Percentiles rank a stretch among this genome's conserved stretches.
Evolutionary conservation across 2,113 vertebrate genomes (phyloP).

Genomic region (crab-eating macaque (Macaca fascicularis)): DNA sequence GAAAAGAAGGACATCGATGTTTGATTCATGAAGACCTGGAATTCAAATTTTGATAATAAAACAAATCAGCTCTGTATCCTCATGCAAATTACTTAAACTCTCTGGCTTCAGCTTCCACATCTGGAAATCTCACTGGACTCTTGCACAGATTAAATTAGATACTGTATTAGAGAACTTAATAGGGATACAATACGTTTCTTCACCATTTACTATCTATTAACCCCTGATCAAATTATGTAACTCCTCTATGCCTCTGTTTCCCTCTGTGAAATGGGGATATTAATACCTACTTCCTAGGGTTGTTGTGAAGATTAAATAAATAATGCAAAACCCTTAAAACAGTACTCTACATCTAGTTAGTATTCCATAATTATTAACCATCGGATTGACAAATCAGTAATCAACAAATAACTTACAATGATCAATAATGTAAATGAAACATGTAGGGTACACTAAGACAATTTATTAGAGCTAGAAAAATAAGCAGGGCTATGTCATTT

Average conservation of each 20-base stretch:
- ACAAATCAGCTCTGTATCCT: not conserved
- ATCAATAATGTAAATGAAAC: not conserved
- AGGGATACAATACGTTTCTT: not conserved
- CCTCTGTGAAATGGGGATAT: too few relatives aligned
- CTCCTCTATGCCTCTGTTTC: conserved; percentile 1
- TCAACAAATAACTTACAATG: not conserved
- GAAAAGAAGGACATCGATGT: not conserved
- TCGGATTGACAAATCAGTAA: not conserved
- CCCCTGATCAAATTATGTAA: not conserved
- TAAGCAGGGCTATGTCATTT: not conserved
- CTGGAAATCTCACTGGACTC: conserved; percentile 20
- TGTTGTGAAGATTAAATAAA: too few relatives aligned
- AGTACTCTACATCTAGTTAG: not conserved
- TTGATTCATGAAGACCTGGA: conserved; percentile 15
- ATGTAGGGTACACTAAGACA: not conserved
- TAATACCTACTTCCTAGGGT: too few relatives aligned
- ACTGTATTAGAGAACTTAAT: not conserved
- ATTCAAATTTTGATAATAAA: conserved; percentile 38
- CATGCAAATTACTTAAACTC: conserved; percentile 28
- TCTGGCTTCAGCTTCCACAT: not conserved
- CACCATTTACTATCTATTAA: not conserved
- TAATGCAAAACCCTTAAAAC: not conserved
- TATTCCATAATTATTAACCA: not conserved
- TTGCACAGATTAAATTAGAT: conserved; percentile 28
- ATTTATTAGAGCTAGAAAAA: not conserved